phyloP scores from a whole-genome alignment of 2,888 invertebrate species.

The Ferrisia virgata region DNA sequence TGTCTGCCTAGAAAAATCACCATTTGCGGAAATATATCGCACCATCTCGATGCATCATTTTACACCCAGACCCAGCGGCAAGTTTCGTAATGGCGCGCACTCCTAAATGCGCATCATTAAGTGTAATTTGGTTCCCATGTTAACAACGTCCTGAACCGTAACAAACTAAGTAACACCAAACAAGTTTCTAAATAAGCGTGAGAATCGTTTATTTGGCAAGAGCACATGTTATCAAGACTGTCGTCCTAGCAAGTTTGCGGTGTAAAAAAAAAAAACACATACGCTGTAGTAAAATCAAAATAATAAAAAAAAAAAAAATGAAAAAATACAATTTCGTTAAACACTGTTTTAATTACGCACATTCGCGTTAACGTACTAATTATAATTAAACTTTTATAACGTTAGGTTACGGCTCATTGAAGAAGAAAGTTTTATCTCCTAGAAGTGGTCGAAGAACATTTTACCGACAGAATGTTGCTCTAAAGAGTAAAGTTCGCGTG shows the following conservation, averaged over 20 bases:
- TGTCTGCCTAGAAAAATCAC: background rate
- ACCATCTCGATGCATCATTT: slow-evolving; percentile 3
- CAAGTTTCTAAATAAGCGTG: slow-evolving; percentile 44
- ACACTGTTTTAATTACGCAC: background rate
- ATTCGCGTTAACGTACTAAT: slow-evolving; percentile 17
- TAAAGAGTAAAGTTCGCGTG: slow-evolving; percentile 15
- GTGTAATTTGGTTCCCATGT: slow-evolving; percentile 39
- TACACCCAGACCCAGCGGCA: background rate
- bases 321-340: slow-evolving; percentile 24
- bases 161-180: slow-evolving; percentile 34
- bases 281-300: background rate
- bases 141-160: slow-evolving; percentile 33
- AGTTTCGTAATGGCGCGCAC: slow-evolving; percentile 10
- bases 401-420: slow-evolving; percentile 18
- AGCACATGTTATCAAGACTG: slow-evolving; percentile 33
- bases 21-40: background rate
- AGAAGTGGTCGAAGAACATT: background rate
- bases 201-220: slow-evolving; percentile 32
- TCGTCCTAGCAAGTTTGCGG: background rate
- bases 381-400: slow-evolving; percentile 23
- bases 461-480: background rate
- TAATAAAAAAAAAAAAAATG: slow-evolving; percentile 2
- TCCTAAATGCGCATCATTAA: slow-evolving; percentile 36
- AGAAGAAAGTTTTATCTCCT: slow-evolving; percentile 5
- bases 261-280: slow-evolving; percentile 2